Percentiles rank a stretch among this genome's conserved stretches.
Conservation (phyloP, 2,113 vertebrate genomes). For the Colinus virginianus region DNA sequence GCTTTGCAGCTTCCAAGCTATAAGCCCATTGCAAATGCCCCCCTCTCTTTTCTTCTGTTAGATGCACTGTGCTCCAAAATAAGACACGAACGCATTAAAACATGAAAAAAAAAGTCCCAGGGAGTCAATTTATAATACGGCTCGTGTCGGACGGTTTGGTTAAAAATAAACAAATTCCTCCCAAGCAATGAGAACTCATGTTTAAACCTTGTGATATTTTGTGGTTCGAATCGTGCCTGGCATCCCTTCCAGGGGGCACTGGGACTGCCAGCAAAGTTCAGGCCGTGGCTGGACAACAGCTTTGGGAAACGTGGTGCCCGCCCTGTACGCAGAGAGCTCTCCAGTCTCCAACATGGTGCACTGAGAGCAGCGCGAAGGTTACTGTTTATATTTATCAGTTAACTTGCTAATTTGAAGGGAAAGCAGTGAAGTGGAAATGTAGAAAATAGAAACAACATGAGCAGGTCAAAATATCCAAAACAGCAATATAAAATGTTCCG, state of each 20-base stretch:
- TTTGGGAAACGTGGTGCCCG: background rate
- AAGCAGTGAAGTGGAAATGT: slow-evolving; percentile 63
- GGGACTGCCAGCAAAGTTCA: background rate
- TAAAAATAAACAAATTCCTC: background rate
- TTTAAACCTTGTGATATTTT: background rate
- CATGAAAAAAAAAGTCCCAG: background rate
- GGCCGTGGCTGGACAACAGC: background rate
- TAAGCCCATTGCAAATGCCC: background rate
- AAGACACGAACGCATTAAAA: background rate
- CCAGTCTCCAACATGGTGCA: background rate
- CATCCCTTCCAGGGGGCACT: background rate
- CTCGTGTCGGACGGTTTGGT: background rate
- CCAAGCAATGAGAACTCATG: background rate
- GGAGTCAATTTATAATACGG: background rate
- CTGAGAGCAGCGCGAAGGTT: slow-evolving; percentile 35
- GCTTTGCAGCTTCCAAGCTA: background rate
- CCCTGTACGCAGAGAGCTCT: slow-evolving; percentile 9
- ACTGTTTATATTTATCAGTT: slow-evolving; percentile 58
- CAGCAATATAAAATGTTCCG: slow-evolving; percentile 53
- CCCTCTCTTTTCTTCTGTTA: background rate
- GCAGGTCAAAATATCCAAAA: slow-evolving; percentile 67
- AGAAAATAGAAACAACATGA: slow-evolving; percentile 71
- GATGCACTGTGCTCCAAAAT: background rate
- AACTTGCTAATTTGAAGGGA: slow-evolving; percentile 67
- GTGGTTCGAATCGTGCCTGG: background rate